Evolutionary conservation across 2,113 vertebrate genomes (phyloP), one percentile per base, ranked within the genome.

Genomic region (Brachypteracias leptosomus): DNA sequence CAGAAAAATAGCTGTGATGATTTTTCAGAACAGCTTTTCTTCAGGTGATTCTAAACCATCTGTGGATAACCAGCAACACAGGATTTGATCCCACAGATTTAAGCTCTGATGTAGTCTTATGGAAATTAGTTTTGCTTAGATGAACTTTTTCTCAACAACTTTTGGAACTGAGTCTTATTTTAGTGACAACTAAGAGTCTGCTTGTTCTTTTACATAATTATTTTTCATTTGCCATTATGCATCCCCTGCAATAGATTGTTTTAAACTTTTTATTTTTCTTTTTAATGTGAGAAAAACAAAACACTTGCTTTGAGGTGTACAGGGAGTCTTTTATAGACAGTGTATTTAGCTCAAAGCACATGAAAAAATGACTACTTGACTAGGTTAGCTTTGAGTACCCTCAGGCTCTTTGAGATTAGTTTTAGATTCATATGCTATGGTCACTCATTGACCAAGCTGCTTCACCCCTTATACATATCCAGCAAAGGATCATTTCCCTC

Each of bases 381-480:
- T 97, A 88, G 88, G 93, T 96, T 97, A 96, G 92, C 95, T 96
- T 94, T 97, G 94, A 91, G 72, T 96, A 82, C 97, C 98, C 97
- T 89, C 65, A 75, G 98, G 98, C 97, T 97, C 67, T 97, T 83
- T 97, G 95, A 98, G 97, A 98, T 98, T 98, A 98, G 97, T 97
- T 98, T 98, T 98, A 98, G 97, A 98, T 98, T 98, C 97, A 97
- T 98, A 98, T 96, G 90, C 95, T 94, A 17, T 95, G 97, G 97
- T 95, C 97, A 97, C 96, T 96, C 97, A 95, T 95, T 97, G 98
- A 97, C 97, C 96, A 96, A 83, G 89, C 91, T 94, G 87, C 92
- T 97, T 96, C 90, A 96, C 89, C 94, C 78, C 94, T 97, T 97
- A 94, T 95, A 95, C 94, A 82, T 89, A 94, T 66, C 91, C 95